Base-by-base conservation (phyloP, 1,140 invertebrate genomes). In the Zaprionus kolodkinae region DNA sequence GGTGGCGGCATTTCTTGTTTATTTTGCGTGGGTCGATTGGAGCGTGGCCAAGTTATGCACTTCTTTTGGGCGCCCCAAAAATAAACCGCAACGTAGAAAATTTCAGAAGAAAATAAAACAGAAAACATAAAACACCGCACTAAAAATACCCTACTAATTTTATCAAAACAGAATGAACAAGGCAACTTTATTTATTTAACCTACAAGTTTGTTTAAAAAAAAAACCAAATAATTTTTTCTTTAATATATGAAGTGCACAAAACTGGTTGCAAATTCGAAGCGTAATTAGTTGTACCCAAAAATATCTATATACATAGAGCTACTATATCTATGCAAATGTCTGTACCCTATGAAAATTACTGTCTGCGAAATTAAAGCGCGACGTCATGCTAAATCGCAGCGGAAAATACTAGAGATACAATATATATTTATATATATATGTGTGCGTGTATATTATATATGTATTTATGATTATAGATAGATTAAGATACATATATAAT, bases 21-120 rank as follows among this genome's bases (percentile, higher is more conserved):
- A 59, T 72, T 70, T 72, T 76, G 79, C 71, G 78, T 78, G 70
- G 75, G 78, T 63, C 78, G 76, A 6, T 87, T 87, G 84, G 84
- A 80, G 70, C 73, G 67, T 72, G 73, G 85, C 84, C 84, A 87
- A 87, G 84, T 87, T 87, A 89, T 87, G 80, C 85, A 87, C 80
- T 87, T 84, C 77, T 87, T 77, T 72, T 79, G 70, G 77, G 80
- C 80, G 43, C 57, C 55, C 67, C 74, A 70, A 89, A 87, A 87
- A 87, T 87, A 88, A 68, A 72, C 68, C 63, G 72, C 68, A 66
- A 74, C 76, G 63, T 82, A 56, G 30, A 79, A 70, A 48, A 60
- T 27, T 56, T 71, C 52, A 45, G 63, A 67, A 50, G 52, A 72
- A 70, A 60, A 61, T 15, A 68, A 63, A 87, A 48, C 12, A 21